Base-by-base conservation (phyloP, 2,888 invertebrate species). In the Calliopum simillimum region DNA sequence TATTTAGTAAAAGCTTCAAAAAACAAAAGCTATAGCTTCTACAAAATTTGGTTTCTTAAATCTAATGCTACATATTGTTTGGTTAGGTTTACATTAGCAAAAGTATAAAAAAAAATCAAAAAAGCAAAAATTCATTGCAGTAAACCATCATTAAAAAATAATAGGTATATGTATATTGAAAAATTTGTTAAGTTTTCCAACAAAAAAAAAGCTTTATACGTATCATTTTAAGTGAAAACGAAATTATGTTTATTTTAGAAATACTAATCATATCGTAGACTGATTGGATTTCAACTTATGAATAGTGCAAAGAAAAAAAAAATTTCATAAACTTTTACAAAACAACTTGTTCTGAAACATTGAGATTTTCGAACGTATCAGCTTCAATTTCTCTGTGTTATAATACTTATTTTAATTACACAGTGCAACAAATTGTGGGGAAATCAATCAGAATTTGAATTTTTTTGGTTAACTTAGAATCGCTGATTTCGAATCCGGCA, bases 1-100 rank as follows among this genome's bases (percentile, higher is more conserved):
- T 62, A 62, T 64, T 79, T 79, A 81, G 80, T 81, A 76, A 75
- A 79, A 81, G 79, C 80, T 77, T 59, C 75, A 76, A 79, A 78
- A 80, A 78, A 74, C 76, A 76, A 77, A 75, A 72, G 43, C 46
- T 70, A 66, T 69, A 74, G 76, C 78, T 78, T 74, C 73, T 74
- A 78, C 76, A 68, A 19, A 33, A 62, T 44, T 68, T 70, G n/a
- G 49, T 44, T 51, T 12, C 55, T 49, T 41, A 23, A 21, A 21
- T 61, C 13, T 21, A 25, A 41, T 70, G 55, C 59, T 71, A 55
- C 43, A 46, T 47, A 53, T 51, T 53, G 19, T 47, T 23, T 4
- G 62, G 41, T 53, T 69, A 61, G 44, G 66, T 21, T 68, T 68
- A 53, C 21, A 41, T 58, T 55, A 14, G 71, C 58, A 67, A 69